Evolutionary conservation across 2,888 invertebrate species (phyloP).

Genomic region (Epinotia nisella): DNA sequence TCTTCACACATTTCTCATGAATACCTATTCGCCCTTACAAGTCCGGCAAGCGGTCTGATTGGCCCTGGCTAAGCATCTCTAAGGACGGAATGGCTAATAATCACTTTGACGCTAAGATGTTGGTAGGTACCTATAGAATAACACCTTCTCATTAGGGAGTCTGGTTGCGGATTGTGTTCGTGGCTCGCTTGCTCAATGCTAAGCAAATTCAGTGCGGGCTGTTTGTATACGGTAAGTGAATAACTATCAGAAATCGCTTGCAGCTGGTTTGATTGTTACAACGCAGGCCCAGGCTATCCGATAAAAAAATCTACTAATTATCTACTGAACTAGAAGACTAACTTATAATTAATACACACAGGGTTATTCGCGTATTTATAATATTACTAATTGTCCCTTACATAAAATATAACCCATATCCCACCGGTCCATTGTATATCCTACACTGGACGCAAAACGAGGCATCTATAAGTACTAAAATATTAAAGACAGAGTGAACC

Average conservation of each 20-base stretch:
- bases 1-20: too few species aligned
- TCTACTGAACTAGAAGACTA: neutral
- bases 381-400: too few species aligned
- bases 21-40: neutral
- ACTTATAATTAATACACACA: too few species aligned
- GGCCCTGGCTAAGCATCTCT: neutral
- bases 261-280: neutral
- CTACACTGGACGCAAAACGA: too few species aligned
- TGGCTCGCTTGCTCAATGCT: constrained; percentile 38
- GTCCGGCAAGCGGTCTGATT: neutral
- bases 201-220: constrained; percentile 32
- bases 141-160: constrained; percentile 42
- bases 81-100: constrained; percentile 15
- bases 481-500: too few species aligned
- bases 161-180: constrained; percentile 36
- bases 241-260: constrained; percentile 21
- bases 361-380: too few species aligned
- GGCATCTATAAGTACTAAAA: too few species aligned
- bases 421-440: too few species aligned
- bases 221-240: constrained; percentile 27
- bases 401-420: too few species aligned
- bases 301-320: neutral
- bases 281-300: neutral
- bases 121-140: constrained; percentile 32
- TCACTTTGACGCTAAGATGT: constrained; percentile 23